A percentile compares a stretch with the other conserved stretches of the same genome.
These are phyloP conservation scores for Drosophila sucinea DNA, from an alignment of 1,140 invertebrate genomes.

Conservation along the genomic window DNA sequence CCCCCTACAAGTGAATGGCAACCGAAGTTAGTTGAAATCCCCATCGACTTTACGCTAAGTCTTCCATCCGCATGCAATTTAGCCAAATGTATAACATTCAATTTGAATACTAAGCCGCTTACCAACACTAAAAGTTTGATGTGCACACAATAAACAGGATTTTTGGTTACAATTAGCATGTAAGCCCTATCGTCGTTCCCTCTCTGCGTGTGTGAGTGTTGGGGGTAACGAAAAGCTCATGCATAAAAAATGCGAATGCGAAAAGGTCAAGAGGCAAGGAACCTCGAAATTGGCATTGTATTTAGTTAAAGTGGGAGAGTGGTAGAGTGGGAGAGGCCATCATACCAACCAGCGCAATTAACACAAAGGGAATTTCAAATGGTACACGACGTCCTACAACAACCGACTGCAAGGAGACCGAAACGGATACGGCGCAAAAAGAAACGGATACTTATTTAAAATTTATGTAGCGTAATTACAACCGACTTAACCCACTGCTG, in stretches of 20 bases:
- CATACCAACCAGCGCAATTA: constrained; percentile 66
- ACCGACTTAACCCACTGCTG: constrained; percentile 72
- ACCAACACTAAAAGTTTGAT: constrained; percentile 82
- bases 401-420: constrained; percentile 51
- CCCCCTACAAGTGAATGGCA: constrained; percentile 42
- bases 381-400: constrained; percentile 32
- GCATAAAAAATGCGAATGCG: constrained; percentile 33
- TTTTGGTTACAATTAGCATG: constrained; percentile 80
- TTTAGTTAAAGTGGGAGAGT: constrained; percentile 38
- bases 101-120: constrained; percentile 82
- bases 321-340: constrained; percentile 15
- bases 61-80: constrained; percentile 75
- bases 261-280: constrained; percentile 30
- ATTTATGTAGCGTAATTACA: constrained; percentile 82
- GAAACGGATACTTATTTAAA: constrained; percentile 82
- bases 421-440: constrained; percentile 67
- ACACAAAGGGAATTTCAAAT: constrained; percentile 66
- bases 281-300: constrained; percentile 70
- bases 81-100: constrained; percentile 80
- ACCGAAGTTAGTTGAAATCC: constrained; percentile 69
- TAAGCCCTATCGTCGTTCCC: constrained; percentile 44
- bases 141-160: constrained; percentile 81
- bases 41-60: constrained; percentile 68
- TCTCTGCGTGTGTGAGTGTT: background rate
- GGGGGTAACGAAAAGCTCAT: constrained; percentile 22